Conservation (phyloP, 1,140 invertebrate species). For the Macrobrachium rosenbergii region DNA sequence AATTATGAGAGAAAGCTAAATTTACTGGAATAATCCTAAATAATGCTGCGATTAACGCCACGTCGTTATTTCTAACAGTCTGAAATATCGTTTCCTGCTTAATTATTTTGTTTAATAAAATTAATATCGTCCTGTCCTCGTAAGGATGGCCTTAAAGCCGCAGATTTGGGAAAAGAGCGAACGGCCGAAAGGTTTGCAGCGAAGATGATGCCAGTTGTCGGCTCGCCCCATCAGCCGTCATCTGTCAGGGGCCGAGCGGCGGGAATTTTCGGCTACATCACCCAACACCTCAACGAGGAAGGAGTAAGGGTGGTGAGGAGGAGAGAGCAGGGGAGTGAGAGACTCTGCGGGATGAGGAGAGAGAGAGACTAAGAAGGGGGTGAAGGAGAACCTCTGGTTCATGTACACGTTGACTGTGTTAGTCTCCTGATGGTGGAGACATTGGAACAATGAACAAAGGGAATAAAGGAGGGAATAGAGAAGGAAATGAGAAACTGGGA, state of each 20-base stretch:
- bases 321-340: background rate
- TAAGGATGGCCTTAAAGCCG: no score
- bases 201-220: slow-evolving; percentile 34
- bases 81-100: no score
- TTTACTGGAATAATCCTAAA: background rate
- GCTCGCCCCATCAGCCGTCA: slow-evolving; percentile 16
- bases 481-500: background rate
- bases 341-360: background rate
- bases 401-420: background rate
- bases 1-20: background rate
- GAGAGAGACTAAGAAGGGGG: no score
- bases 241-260: slow-evolving; percentile 37
- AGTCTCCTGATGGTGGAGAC: background rate
- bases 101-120: no score
- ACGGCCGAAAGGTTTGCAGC: background rate
- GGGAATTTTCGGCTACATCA: slow-evolving; percentile 46
- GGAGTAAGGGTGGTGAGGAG: background rate
- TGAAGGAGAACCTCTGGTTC: no score
- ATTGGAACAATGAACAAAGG: no score
- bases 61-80: no score
- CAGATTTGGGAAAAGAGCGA: background rate
- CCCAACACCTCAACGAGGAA: slow-evolving; percentile 15
- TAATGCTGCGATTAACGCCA: no score
- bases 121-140: no score
- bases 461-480: background rate